Conservation (phyloP, 2,888 invertebrate genomes). For the Calliphora vomitoria region DNA sequence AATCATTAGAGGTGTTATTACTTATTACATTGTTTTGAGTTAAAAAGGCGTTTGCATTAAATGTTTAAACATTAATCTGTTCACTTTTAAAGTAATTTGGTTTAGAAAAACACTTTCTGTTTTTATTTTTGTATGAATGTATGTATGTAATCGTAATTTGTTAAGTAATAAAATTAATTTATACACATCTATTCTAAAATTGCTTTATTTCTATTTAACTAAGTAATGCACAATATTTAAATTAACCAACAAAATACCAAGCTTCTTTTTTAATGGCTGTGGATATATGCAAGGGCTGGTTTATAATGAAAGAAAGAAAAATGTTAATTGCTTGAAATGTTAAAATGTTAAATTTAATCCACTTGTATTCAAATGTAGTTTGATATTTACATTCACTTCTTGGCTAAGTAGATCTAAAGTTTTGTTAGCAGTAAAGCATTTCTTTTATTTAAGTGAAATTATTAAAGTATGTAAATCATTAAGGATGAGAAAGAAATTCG, state of each 20-base stretch:
- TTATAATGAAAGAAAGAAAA: background rate
- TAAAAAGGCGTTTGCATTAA: background rate
- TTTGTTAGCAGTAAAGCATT: background rate
- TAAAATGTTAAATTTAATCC: constrained; percentile 7
- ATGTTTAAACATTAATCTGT: background rate
- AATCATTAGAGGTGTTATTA: too few relatives aligned
- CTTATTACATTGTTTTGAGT: too few relatives aligned
- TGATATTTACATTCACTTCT: constrained; percentile 16
- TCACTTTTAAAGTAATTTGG: background rate
- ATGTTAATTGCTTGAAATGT: background rate
- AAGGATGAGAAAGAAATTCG: constrained; percentile 33
- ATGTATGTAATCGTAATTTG: background rate
- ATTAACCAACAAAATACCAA: background rate
- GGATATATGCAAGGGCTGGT: background rate
- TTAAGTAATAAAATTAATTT: background rate
- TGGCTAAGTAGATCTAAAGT: background rate
- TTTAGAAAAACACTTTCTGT: background rate
- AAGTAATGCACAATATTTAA: background rate
- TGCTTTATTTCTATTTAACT: background rate
- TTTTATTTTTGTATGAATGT: background rate
- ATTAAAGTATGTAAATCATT: constrained; percentile 8
- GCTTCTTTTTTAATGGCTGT: background rate
- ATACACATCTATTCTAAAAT: background rate
- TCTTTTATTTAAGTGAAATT: constrained; percentile 17
- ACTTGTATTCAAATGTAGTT: background rate